Conservation (phyloP, 2,113 vertebrate species). For the Etheostoma spectabile region DNA sequence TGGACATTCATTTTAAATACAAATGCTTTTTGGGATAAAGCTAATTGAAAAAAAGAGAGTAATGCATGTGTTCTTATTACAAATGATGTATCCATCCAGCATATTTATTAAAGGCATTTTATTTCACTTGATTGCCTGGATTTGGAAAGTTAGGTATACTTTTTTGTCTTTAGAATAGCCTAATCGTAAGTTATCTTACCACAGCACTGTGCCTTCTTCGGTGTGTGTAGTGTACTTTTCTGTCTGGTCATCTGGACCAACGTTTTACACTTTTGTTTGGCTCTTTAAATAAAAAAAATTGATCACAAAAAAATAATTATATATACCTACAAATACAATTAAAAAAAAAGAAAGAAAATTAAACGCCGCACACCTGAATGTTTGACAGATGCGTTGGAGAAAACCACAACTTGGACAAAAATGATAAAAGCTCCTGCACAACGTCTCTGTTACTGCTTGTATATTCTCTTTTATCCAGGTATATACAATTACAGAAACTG, state of each 20-base stretch:
- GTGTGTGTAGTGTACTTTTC: too few relatives aligned
- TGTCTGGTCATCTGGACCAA: too few relatives aligned
- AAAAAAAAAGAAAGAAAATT: too few relatives aligned
- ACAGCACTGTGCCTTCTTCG: too few relatives aligned
- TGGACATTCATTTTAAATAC: not conserved
- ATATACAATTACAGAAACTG: not conserved
- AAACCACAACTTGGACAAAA: not conserved
- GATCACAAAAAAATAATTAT: not conserved
- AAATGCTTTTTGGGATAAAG: not conserved
- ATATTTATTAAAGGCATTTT: not conserved
- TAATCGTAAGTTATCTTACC: not conserved
- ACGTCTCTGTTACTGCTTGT: not conserved
- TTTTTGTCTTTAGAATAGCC: not conserved
- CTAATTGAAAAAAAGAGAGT: not conserved
- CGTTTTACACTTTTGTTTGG: too few relatives aligned
- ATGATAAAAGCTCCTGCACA: not conserved
- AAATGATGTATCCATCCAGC: not conserved
- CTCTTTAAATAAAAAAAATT: too few relatives aligned
- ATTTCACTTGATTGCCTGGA: not conserved
- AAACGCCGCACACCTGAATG: not conserved
- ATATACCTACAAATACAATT: not conserved
- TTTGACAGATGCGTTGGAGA: not conserved
- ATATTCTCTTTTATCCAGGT: not conserved
- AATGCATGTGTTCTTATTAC: not conserved
- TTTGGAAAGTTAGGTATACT: not conserved